Percentiles rank a stretch among this genome's conserved stretches.
Evolutionary conservation across 2,113 vertebrate species (phyloP).

Genomic region (Pelvicachromis taeniatus): DNA sequence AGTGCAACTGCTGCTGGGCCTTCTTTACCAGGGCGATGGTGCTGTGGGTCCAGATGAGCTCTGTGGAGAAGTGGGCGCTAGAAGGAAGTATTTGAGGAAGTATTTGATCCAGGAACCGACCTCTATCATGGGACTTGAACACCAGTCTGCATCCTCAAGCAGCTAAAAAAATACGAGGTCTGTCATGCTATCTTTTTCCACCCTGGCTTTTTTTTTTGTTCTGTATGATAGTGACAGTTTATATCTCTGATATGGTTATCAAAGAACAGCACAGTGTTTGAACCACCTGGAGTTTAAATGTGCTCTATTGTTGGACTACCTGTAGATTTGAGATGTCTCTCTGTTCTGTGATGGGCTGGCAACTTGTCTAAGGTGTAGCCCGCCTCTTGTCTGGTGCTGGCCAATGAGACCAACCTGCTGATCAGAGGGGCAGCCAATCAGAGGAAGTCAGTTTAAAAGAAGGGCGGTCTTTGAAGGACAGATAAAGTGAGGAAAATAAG

Average conservation of each 20-base stretch:
- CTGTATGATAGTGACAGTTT: background rate
- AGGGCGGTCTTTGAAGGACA: background rate
- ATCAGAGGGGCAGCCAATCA: background rate
- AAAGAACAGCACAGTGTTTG: background rate
- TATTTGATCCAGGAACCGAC: background rate
- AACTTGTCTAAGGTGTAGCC: background rate
- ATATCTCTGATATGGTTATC: fast-evolving
- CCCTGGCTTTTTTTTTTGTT: background rate
- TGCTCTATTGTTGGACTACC: fast-evolving
- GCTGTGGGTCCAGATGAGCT: background rate
- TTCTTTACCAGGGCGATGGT: background rate
- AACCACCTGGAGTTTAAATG: background rate
- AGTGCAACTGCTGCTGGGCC: background rate
- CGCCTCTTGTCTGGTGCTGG: fast-evolving
- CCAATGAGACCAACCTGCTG: background rate
- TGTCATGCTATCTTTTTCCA: background rate
- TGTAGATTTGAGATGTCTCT: background rate
- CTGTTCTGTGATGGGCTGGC: background rate
- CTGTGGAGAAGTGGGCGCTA: background rate
- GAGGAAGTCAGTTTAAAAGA: fast-evolving
- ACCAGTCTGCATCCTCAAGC: background rate
- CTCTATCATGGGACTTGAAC: background rate
- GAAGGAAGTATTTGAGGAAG: background rate
- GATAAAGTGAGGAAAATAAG: background rate
- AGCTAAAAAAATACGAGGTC: fast-evolving